Evolutionary conservation across 1,140 invertebrate species (phyloP).

Genomic region (Mycetomoellerius zeteki): DNA sequence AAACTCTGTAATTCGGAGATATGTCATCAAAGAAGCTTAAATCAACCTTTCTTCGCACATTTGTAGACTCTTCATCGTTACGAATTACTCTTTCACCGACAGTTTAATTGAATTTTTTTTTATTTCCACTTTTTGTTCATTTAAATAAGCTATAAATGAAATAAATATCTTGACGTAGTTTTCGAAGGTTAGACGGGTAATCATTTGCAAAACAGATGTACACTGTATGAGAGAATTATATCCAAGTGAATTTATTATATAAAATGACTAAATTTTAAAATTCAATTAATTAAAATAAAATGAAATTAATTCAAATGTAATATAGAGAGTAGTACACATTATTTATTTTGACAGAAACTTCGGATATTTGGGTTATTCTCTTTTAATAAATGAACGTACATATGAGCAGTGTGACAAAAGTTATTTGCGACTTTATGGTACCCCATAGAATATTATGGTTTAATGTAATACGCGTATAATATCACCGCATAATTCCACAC

Average conservation of each 20-base stretch:
- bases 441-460: constrained; percentile 10
- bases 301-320: background rate
- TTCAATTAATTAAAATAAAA: background rate
- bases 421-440: constrained; percentile 14
- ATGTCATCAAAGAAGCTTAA: background rate
- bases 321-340: background rate
- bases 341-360: constrained; percentile 5
- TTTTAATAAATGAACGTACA: background rate
- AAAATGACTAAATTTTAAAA: background rate
- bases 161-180: background rate
- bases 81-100: background rate
- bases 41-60: background rate
- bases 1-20: background rate
- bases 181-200: background rate
- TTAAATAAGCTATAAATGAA: background rate
- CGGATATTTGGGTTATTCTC: background rate
- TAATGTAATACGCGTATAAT: constrained; percentile 11
- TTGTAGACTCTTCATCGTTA: background rate
- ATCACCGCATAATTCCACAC: constrained; percentile 26
- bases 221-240: background rate
- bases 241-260: background rate
- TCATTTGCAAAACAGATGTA: background rate
- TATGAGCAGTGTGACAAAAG: background rate
- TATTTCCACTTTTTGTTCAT: background rate
- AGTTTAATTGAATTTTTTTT: background rate